These are phyloP conservation scores for Polypterus bichir DNA, from an alignment of 2,113 vertebrate genomes.

Conservation along the genomic window DNA sequence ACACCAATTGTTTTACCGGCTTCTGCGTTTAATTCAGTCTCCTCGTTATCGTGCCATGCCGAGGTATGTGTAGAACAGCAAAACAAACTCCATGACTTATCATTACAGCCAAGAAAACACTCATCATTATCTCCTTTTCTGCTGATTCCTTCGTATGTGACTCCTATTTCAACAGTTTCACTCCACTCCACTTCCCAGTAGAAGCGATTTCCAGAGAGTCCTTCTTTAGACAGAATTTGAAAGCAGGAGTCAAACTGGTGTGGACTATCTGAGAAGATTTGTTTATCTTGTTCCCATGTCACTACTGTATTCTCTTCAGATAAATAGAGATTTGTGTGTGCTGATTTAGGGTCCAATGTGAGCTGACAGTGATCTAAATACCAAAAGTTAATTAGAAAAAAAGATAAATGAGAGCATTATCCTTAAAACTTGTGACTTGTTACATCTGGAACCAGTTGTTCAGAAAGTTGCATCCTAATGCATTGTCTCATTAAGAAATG, in stretches of 20 bases:
- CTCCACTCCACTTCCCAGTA: constrained; percentile 80
- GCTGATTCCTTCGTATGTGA: constrained; percentile 61
- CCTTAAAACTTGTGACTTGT: no score
- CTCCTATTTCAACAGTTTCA: constrained; percentile 63
- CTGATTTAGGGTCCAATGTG: constrained; percentile 51
- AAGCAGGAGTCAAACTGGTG: constrained; percentile 66
- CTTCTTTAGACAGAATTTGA: constrained; percentile 69
- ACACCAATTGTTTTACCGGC: constrained; percentile 60
- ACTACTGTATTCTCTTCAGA: constrained; percentile 43
- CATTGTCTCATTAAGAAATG: no score
- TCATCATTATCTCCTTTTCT: constrained; percentile 51
- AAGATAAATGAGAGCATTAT: no score
- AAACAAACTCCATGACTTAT: constrained; percentile 80
- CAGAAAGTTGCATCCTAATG: no score
- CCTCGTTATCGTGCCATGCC: constrained; percentile 67
- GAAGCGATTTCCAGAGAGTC: constrained; percentile 50
- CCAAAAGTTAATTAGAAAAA: no score
- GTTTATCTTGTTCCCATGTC: constrained; percentile 27
- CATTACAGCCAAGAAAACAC: constrained; percentile 72
- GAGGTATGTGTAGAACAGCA: constrained; percentile 64
- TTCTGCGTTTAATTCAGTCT: constrained; percentile 40
- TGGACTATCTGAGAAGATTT: constrained; percentile 43
- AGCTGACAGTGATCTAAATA: constrained; percentile 44
- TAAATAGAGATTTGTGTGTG: constrained; percentile 49
- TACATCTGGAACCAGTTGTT: no score